Percentiles rank a stretch among this genome's conserved stretches.
Conservation (phyloP, 2,888 invertebrate genomes). For the Plusia festucae region DNA sequence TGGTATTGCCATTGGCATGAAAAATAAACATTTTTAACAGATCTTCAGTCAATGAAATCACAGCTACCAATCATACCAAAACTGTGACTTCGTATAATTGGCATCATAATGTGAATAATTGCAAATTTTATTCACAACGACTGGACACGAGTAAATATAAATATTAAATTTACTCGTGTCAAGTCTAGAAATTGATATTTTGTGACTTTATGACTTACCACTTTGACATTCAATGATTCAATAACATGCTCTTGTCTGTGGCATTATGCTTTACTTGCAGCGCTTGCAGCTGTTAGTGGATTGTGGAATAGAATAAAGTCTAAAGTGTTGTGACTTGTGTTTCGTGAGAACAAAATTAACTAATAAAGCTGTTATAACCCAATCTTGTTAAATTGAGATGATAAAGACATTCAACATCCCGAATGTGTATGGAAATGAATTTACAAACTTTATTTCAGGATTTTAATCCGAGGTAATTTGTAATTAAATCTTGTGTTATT, state of each 20-base stretch:
- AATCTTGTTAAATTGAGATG: constrained; percentile 67
- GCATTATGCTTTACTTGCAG: constrained; percentile 17
- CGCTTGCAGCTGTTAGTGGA: no score
- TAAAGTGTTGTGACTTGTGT: constrained; percentile 43
- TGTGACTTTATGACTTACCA: no score
- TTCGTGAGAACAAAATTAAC: constrained; percentile 36
- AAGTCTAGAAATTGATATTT: no score
- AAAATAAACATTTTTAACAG: not conserved
- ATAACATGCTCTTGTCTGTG: constrained; percentile 4
- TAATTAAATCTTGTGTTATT: constrained; percentile 36
- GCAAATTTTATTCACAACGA: no score
- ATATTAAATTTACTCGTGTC: no score
- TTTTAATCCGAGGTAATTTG: constrained; percentile 95
- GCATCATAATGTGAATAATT: no score
- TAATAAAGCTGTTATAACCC: constrained; percentile 36
- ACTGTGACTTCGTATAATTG: no score
- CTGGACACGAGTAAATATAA: no score
- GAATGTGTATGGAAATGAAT: constrained; percentile 92
- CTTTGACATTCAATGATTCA: not conserved
- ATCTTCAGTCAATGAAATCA: not conserved
- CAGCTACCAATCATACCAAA: not conserved
- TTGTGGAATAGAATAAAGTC: constrained; percentile 17
- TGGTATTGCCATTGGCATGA: not conserved
- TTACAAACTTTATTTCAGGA: constrained; percentile 96
- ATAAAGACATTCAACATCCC: constrained; percentile 62